Evolutionary conservation across 2,797 vertebrate genomes (phyloP).

Genomic region (Coilia nasus): DNA sequence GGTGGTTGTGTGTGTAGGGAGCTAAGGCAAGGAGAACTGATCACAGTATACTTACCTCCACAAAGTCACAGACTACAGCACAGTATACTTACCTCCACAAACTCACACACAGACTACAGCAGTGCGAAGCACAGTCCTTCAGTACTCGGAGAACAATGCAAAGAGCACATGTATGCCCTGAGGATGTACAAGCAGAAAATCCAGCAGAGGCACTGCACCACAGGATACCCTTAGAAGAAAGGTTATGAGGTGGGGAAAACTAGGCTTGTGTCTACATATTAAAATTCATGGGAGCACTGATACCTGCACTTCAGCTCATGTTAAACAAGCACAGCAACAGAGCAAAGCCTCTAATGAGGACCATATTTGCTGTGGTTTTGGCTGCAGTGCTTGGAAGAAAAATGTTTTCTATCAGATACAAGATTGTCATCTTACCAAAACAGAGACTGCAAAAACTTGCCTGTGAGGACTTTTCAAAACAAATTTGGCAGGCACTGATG

Average conservation of each 20-base stretch:
- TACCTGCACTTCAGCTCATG: conserved; percentile 48
- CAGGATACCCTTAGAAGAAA: conserved; percentile 10
- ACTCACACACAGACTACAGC: too few relatives aligned
- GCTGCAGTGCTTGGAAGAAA: conserved; percentile 49
- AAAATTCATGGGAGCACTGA: conserved; percentile 32
- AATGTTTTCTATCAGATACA: conserved; percentile 53
- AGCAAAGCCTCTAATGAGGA: conserved; percentile 45
- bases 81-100: too few relatives aligned
- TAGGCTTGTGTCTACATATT: conserved; percentile 31
- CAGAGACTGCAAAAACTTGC: conserved; percentile 57
- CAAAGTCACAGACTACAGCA: too few relatives aligned
- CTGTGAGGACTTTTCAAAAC: conserved; percentile 57
- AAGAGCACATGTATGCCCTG: background rate
- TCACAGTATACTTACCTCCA: too few relatives aligned
- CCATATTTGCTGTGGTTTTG: conserved; percentile 58
- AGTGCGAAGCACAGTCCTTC: background rate
- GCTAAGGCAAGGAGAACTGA: too few relatives aligned
- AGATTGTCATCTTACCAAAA: conserved; percentile 67
- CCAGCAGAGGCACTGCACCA: background rate
- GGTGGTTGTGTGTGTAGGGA: too few relatives aligned
- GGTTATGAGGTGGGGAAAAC: conserved; percentile 19
- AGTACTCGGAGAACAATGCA: background rate
- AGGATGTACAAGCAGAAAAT: background rate
- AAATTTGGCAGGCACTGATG: conserved; percentile 51
- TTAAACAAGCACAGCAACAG: conserved; percentile 35